These are phyloP conservation scores for Pissodes strobi DNA, from an alignment of 1,140 invertebrate genomes.

Conservation along the genomic window DNA sequence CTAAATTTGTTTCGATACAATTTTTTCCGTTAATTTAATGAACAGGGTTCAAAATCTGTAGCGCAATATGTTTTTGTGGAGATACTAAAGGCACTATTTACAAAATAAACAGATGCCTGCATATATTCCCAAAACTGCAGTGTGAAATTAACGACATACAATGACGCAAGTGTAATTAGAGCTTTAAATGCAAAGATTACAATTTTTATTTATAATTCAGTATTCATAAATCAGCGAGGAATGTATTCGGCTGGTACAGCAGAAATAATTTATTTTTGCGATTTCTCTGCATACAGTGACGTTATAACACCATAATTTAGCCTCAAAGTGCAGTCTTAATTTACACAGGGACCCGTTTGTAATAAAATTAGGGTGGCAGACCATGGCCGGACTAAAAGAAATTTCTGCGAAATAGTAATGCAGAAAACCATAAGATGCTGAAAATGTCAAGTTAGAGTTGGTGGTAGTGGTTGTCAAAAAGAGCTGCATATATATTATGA, in stretches of 20 bases:
- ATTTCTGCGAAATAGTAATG: too few species aligned
- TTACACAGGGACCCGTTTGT: background rate
- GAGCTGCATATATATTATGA: too few species aligned
- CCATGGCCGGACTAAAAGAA: too few species aligned
- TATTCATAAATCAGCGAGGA: constrained; percentile 7
- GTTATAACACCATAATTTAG: constrained; percentile 20
- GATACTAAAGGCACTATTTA: too few species aligned
- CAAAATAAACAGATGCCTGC: too few species aligned
- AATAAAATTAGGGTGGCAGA: constrained; percentile 1
- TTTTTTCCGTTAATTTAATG: too few species aligned
- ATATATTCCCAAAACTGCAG: background rate
- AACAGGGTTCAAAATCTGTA: too few species aligned
- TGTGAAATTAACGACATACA: background rate
- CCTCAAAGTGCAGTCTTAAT: constrained; percentile 10
- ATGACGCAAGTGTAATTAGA: constrained; percentile 2
- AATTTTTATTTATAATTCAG: constrained; percentile 25
- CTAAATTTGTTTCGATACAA: too few species aligned
- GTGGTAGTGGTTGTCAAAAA: too few species aligned
- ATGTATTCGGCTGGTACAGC: constrained; percentile 19
- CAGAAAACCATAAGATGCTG: too few species aligned
- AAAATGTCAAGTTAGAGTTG: too few species aligned
- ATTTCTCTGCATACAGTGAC: constrained; percentile 17
- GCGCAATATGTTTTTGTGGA: too few species aligned
- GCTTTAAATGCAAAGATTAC: constrained; percentile 10
- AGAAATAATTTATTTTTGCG: constrained; percentile 28